phyloP scores from a whole-genome alignment of 2,113 vertebrate genomes.

The Bambusicola thoracicus region DNA sequence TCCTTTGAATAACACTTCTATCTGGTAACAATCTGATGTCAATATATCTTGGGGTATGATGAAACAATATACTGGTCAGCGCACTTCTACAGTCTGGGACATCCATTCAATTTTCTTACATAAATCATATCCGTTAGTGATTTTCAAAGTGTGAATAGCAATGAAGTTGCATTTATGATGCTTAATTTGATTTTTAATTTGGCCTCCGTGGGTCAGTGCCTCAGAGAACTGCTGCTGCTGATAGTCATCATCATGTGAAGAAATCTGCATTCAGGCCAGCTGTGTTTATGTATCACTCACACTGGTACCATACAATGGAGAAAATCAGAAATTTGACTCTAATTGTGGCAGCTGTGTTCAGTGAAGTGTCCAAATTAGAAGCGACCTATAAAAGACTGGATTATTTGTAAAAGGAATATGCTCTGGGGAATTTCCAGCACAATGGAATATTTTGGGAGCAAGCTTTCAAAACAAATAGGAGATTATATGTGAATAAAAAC shows the following conservation, averaged over 20 bases:
- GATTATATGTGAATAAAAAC: conserved; percentile 20
- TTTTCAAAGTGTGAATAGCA: conserved; percentile 32
- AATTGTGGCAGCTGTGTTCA: conserved; percentile 73
- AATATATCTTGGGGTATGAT: background rate
- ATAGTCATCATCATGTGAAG: conserved; percentile 15
- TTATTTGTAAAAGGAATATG: conserved; percentile 30
- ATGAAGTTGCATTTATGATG: conserved; percentile 28
- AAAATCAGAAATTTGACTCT: conserved; percentile 70
- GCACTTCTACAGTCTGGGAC: background rate
- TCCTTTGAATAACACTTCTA: background rate
- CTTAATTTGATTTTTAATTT: conserved; percentile 68
- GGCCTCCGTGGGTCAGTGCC: conserved; percentile 47
- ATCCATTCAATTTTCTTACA: background rate
- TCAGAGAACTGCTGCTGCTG: conserved; percentile 1
- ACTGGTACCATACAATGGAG: conserved; percentile 55
- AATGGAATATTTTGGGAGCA: conserved; percentile 49
- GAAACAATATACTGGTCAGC: background rate
- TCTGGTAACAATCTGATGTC: background rate
- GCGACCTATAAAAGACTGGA: conserved; percentile 38
- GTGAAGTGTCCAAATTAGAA: conserved; percentile 72
- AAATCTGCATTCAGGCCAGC: conserved; percentile 58
- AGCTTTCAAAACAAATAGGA: conserved; percentile 52
- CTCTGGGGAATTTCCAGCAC: conserved; percentile 34
- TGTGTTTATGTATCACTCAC: conserved; percentile 65
- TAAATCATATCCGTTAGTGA: background rate